Conservation (phyloP, 2,113 vertebrate genomes). For the Ceuthmochares aereus region DNA sequence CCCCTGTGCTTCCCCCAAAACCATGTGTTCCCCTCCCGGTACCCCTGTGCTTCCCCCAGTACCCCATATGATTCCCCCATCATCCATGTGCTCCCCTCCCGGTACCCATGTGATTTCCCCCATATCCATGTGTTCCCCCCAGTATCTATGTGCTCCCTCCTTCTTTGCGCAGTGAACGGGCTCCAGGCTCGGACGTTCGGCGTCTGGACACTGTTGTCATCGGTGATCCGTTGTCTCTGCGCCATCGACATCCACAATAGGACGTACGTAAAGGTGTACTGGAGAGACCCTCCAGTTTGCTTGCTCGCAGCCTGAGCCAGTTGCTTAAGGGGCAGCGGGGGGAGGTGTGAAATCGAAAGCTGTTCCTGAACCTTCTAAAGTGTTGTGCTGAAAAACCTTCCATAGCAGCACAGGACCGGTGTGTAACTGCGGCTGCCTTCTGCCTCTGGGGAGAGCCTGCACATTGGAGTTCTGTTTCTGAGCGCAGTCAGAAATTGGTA, state of each 20-base stretch:
- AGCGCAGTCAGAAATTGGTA: not conserved
- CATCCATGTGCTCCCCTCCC: too few species aligned
- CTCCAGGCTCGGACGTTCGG: constrained; percentile 97
- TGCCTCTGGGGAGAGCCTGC: not conserved
- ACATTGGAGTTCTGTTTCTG: fast-evolving
- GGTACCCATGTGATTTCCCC: too few species aligned
- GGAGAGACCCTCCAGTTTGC: not conserved
- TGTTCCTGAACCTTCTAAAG: not conserved
- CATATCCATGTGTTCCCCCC: not conserved
- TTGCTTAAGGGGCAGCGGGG: not conserved
- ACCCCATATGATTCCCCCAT: too few species aligned
- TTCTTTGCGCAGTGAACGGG: constrained; percentile 86
- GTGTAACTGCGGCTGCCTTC: not conserved
- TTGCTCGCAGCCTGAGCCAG: not conserved
- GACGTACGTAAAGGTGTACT: constrained; percentile 80
- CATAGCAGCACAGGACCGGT: not conserved
- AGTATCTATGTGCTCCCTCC: not conserved
- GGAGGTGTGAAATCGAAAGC: not conserved
- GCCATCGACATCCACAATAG: constrained; percentile 94
- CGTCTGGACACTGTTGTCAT: constrained; percentile 94
- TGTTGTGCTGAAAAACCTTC: fast-evolving
- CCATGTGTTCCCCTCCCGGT: too few species aligned
- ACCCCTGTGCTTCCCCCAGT: too few species aligned
- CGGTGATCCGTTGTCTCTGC: constrained; percentile 92
- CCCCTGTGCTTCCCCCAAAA: not conserved